Base-by-base conservation (phyloP, 2,113 vertebrate genomes). In the Austrofundulus limnaeus region DNA sequence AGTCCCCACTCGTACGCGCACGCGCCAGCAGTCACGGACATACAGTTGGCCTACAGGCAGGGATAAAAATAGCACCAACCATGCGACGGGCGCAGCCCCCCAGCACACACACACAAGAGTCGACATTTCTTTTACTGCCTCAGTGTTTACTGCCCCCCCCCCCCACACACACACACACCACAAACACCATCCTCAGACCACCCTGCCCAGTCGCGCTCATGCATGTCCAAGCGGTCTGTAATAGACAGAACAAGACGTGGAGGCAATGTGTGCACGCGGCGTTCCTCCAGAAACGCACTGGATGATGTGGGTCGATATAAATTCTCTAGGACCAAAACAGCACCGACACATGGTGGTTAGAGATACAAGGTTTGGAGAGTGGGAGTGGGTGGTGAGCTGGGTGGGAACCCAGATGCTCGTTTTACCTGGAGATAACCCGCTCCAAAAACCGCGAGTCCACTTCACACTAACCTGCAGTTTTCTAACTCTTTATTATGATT, bases 41-140 rank as follows among this genome's bases (percentile, higher is more conserved):
- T 92, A 91, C 77, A 92, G 83, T 88, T 87, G 77, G 83, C 81
- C 80, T 85, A 87, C 83, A 88, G 68, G 81, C 75, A 75, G 74
- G 80, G 82, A 89, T 94, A 91, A 94, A 96, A 95, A 94, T 92
- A 95, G 92, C 79, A 90, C 54, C 80, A 81, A 86, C 82, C 87
- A 85, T 89, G 86, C 77, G 72, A 85, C 81, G 75, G 81, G 89
- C 88, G 65, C 86, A 93, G 78, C 87, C 89, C 87, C 80, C 75
- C 52, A n/a, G n/a, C n/a, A n/a, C n/a, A n/a, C n/a, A n/a, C n/a
- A n/a, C n/a, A n/a, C n/a, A n/a, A n/a, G n/a, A n/a, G n/a, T n/a
- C n/a, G n/a, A n/a, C n/a, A n/a, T n/a, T 72, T 58, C 61, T 77
- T 51, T 24, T 25, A 68, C 41, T 25, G 39, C 24, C 23, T 57